A percentile compares a stretch with the other conserved stretches of the same genome.
Evolutionary conservation across 2,888 invertebrate species (phyloP).

Genomic region (Dicycla oo): DNA sequence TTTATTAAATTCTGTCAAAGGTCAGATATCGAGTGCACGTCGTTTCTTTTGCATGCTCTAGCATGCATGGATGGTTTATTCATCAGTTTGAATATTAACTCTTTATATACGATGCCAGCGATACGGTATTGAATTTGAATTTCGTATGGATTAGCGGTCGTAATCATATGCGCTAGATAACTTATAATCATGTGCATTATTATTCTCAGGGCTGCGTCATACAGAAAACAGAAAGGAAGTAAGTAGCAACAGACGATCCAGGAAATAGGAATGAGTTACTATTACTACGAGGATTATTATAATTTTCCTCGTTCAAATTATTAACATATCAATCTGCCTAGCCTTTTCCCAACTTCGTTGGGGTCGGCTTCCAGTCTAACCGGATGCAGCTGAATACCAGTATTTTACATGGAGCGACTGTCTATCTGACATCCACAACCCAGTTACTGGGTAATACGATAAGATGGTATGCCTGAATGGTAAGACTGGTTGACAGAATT

Average conservation of each 20-base stretch:
- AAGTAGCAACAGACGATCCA: conserved; percentile 10
- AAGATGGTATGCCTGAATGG: too few relatives aligned
- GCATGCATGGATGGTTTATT: conserved; percentile 65
- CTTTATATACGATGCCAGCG: conserved; percentile 55
- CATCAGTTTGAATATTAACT: conserved; percentile 65
- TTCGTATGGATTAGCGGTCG: conserved; percentile 59
- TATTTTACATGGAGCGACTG: too few relatives aligned
- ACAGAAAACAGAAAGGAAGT: conserved; percentile 24
- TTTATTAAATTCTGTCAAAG: conserved; percentile 67
- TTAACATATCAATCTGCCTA: too few relatives aligned
- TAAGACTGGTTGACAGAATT: too few relatives aligned
- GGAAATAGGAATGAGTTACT: conserved; percentile 24
- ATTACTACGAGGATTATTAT: conserved; percentile 6
- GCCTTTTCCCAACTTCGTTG: too few relatives aligned
- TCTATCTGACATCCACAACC: too few relatives aligned
- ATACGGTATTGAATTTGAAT: conserved; percentile 59
- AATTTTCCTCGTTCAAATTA: conserved; percentile 21
- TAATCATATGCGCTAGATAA: conserved; percentile 43
- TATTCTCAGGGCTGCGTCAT: conserved; percentile 39
- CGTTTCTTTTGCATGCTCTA: conserved; percentile 57
- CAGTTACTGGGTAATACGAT: too few relatives aligned
- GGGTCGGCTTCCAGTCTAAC: too few relatives aligned
- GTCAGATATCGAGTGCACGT: conserved; percentile 60
- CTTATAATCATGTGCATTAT: conserved; percentile 42
- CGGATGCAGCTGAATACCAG: too few relatives aligned